Conservation (phyloP, 2,797 vertebrate species). For the Lepus oiostolus region DNA sequence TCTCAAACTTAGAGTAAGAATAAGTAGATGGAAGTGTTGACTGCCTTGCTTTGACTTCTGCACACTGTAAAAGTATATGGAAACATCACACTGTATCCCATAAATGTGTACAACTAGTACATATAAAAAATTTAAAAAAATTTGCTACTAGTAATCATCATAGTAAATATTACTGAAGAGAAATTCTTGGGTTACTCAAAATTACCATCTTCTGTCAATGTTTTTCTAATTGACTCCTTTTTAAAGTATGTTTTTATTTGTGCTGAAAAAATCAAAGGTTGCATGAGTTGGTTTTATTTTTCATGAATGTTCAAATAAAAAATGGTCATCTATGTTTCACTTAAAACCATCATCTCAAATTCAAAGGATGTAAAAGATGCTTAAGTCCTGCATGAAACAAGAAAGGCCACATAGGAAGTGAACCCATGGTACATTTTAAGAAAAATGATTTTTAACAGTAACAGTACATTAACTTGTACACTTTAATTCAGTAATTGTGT, state of each 20-base stretch:
- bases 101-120: no score
- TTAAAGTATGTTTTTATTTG: background rate
- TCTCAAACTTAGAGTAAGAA: no score
- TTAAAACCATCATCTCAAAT: background rate
- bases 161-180: no score
- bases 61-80: no score
- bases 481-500: background rate
- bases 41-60: no score
- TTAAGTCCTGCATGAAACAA: background rate
- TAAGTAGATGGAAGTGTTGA: no score
- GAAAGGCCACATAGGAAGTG: background rate
- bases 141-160: no score
- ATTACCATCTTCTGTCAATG: background rate
- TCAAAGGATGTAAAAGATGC: background rate
- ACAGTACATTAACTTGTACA: background rate
- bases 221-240: background rate
- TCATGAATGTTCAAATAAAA: slow-evolving; percentile 5
- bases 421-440: background rate
- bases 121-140: no score
- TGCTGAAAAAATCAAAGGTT: slow-evolving; percentile 13
- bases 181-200: no score
- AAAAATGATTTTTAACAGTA: slow-evolving; percentile 16
- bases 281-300: slow-evolving; percentile 1
- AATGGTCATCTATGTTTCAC: background rate
- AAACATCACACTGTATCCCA: no score